phyloP scores from a whole-genome alignment of 2,888 invertebrate species.

The Lydus trimaculatus region DNA sequence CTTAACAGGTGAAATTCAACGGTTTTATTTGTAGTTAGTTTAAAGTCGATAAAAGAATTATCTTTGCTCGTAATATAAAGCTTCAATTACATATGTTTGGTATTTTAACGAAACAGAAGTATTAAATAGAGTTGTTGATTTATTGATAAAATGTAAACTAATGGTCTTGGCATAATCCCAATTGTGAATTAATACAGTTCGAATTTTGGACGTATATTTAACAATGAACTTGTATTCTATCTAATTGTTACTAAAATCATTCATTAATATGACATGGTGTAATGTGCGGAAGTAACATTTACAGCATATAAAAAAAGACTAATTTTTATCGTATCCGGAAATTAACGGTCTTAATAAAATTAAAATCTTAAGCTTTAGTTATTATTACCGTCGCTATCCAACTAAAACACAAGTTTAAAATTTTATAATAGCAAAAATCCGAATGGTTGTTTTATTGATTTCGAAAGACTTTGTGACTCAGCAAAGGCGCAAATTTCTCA shows the following conservation, averaged over 20 bases:
- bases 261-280: background rate
- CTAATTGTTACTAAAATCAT: background rate
- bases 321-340: background rate
- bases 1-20: background rate
- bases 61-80: background rate
- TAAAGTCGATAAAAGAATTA: background rate
- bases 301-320: background rate
- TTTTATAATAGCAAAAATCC: background rate
- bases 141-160: background rate
- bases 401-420: background rate
- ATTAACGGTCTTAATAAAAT: background rate
- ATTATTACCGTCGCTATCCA: background rate
- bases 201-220: background rate
- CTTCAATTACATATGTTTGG: background rate
- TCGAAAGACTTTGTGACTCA: background rate
- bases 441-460: no score
- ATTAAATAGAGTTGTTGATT: background rate
- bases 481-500: conserved; percentile 23
- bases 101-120: background rate
- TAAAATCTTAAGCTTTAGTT: background rate
- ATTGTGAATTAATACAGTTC: background rate
- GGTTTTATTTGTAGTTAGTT: background rate
- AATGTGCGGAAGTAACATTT: background rate
- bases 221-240: background rate
- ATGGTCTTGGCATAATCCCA: background rate